phyloP scores from a whole-genome alignment of 2,888 invertebrate genomes.

The Cybosia mesomella region DNA sequence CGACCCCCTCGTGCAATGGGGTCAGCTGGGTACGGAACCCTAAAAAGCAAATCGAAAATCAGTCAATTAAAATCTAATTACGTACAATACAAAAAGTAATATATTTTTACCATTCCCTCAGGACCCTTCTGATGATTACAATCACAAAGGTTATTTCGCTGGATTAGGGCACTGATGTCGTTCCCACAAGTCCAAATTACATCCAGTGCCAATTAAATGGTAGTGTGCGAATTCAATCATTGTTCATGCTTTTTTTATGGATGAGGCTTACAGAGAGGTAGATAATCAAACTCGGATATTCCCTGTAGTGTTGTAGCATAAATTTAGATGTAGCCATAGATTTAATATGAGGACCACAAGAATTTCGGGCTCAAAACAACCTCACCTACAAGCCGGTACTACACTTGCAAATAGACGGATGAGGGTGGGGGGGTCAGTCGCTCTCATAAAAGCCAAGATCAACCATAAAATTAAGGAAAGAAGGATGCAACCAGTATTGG shows the following conservation, averaged over 20 bases:
- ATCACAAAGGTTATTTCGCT: constrained; percentile 2
- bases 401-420: too few relatives aligned
- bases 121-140: not conserved
- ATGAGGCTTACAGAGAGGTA: not conserved
- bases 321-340: not conserved
- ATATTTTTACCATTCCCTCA: not conserved
- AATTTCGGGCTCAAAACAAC: too few relatives aligned
- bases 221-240: constrained; percentile 31
- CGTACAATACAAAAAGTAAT: not conserved
- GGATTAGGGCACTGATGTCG: constrained; percentile 7
- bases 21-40: too few relatives aligned
- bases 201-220: constrained; percentile 36
- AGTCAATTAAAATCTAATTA: constrained; percentile 5
- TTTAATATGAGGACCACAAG: too few relatives aligned
- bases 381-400: too few relatives aligned
- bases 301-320: not conserved
- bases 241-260: constrained; percentile 25
- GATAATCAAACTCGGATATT: not conserved
- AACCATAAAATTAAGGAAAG: too few relatives aligned
- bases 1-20: too few relatives aligned
- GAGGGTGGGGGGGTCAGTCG: too few relatives aligned
- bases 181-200: constrained; percentile 16
- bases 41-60: not conserved
- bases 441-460: too few relatives aligned
- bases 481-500: too few relatives aligned